Evolutionary conservation across 2,797 vertebrate genomes (phyloP).

Genomic region (Esox lucius): DNA sequence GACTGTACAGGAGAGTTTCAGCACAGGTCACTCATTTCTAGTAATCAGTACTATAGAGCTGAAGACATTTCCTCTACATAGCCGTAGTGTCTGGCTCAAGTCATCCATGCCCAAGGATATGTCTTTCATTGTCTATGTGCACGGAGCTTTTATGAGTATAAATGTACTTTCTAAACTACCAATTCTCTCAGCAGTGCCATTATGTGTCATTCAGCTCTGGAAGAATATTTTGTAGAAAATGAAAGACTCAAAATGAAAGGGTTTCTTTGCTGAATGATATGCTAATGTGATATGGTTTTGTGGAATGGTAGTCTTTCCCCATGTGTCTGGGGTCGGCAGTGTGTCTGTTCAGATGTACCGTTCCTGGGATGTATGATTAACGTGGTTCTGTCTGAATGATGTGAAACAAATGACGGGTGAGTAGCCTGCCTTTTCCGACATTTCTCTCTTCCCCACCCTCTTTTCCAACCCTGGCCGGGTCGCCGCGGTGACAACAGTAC

Average conservation of each 20-base stretch:
- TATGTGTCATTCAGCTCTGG: slow-evolving; percentile 1
- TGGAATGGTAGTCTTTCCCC: neutral
- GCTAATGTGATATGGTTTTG: neutral
- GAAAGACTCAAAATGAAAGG: neutral
- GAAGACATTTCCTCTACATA: neutral
- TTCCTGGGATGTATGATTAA: neutral
- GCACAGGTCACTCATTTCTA: neutral
- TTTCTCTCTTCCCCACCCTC: slow-evolving; percentile 14
- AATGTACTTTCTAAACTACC: neutral
- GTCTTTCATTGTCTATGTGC: neutral
- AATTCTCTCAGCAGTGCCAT: neutral
- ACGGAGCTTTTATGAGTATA: neutral
- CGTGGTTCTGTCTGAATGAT: neutral
- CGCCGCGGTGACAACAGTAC: slow-evolving; percentile 83
- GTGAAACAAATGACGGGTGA: no score
- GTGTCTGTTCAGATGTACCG: neutral
- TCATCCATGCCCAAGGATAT: neutral
- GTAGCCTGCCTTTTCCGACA: no score
- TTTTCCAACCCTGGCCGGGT: slow-evolving; percentile 43
- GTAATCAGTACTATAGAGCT: neutral
- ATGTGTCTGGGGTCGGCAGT: neutral
- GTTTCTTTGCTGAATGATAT: neutral
- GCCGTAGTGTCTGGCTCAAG: neutral
- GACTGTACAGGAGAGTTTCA: neutral
- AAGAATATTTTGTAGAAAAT: neutral